A percentile compares a stretch with the other conserved stretches of the same genome.
These are phyloP conservation scores for Stercorarius parasiticus DNA, from an alignment of 2,113 vertebrate species.

Conservation along the genomic window DNA sequence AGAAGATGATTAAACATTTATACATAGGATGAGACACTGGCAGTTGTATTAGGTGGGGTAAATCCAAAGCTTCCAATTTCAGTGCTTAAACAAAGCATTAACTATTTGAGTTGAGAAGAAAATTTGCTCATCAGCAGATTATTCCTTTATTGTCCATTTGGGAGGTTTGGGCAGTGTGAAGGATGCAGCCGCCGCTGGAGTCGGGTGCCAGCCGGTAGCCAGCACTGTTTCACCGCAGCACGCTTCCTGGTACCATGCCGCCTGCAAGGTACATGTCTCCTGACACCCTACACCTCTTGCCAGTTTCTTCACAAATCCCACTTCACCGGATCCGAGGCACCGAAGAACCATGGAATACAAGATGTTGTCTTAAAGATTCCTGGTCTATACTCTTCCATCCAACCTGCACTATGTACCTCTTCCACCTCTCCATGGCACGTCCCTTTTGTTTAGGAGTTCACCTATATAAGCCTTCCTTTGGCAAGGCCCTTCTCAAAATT, in stretches of 20 bases:
- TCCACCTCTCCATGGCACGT: background rate
- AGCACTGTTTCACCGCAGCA: rapidly evolving
- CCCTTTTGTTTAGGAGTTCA: background rate
- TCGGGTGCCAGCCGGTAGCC: background rate
- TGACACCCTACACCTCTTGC: rapidly evolving
- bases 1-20: background rate
- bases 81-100: background rate
- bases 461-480: background rate
- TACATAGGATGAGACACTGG: background rate
- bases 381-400: background rate
- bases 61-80: background rate
- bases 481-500: background rate
- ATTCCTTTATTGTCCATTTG: background rate
- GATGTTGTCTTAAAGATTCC: background rate
- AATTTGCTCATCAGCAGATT: rapidly evolving
- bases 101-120: background rate
- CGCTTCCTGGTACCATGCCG: rapidly evolving
- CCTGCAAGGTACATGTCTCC: rapidly evolving
- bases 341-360: background rate
- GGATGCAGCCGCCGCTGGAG: background rate
- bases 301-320: background rate
- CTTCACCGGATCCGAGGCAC: background rate
- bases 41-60: background rate
- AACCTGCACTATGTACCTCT: background rate
- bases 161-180: rapidly evolving